A percentile compares a stretch with the other conserved stretches of the same genome.
These are phyloP conservation scores for Zosterops pallidus DNA, from an alignment of 2,113 vertebrate species.

Conservation along the genomic window DNA sequence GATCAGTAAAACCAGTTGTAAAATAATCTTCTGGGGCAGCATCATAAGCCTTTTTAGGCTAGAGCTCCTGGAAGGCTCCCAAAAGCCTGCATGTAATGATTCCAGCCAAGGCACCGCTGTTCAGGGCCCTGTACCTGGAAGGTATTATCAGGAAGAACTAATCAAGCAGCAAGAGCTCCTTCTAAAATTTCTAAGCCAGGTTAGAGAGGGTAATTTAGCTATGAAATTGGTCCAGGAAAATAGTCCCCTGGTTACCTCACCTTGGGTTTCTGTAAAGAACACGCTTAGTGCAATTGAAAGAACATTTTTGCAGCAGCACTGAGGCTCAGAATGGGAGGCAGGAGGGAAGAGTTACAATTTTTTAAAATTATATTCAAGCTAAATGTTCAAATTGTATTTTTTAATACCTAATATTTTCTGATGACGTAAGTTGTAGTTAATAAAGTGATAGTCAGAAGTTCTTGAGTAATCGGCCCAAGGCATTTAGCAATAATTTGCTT, in stretches of 20 bases:
- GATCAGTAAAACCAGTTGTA: background rate
- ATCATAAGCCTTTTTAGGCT: background rate
- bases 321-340: background rate
- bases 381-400: background rate
- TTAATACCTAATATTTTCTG: background rate
- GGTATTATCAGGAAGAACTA: background rate
- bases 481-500: slow-evolving; percentile 69
- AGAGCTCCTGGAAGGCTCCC: background rate
- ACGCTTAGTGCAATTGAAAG: background rate
- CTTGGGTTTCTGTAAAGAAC: background rate
- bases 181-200: background rate
- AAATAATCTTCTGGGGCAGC: background rate
- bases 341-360: background rate
- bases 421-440: slow-evolving; percentile 12
- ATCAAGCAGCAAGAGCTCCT: background rate
- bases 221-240: background rate
- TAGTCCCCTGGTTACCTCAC: background rate
- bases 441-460: slow-evolving; percentile 49
- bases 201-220: background rate
- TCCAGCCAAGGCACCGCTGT: background rate
- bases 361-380: background rate
- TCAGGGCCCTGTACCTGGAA: background rate
- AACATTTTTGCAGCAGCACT: background rate
- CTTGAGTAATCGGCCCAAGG: slow-evolving; percentile 52
- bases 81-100: background rate